A percentile compares a stretch with the other conserved stretches of the same genome.
These are phyloP conservation scores for Rutilus rutilus DNA, from an alignment of 2,113 vertebrate genomes.

Conservation along the genomic window DNA sequence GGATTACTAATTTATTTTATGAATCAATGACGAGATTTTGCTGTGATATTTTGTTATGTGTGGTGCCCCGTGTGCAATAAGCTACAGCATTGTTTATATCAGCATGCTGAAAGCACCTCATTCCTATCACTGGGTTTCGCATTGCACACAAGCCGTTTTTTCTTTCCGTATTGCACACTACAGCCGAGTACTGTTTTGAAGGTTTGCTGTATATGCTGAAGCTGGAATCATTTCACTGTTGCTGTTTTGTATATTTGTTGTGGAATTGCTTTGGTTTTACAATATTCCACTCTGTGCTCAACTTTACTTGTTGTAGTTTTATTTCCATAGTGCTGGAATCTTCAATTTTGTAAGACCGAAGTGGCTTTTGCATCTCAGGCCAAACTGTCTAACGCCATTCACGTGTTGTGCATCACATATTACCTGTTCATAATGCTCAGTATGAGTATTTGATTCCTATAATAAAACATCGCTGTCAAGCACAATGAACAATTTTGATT, in stretches of 20 bases:
- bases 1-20: neutral
- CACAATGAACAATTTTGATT: neutral
- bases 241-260: conserved; percentile 18
- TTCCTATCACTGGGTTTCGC: conserved; percentile 36
- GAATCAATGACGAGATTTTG: neutral
- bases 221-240: conserved; percentile 36
- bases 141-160: neutral
- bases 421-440: conserved; percentile 26
- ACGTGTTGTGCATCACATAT: neutral
- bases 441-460: conserved; percentile 31
- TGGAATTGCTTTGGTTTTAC: neutral
- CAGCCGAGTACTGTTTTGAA: conserved; percentile 6
- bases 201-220: neutral
- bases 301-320: neutral
- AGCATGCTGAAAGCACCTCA: conserved; percentile 10
- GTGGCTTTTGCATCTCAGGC: conserved; percentile 30
- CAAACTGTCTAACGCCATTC: conserved; percentile 15
- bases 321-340: conserved; percentile 40
- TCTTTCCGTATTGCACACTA: neutral
- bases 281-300: neutral
- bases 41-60: conserved; percentile 8
- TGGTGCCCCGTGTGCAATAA: conserved; percentile 38
- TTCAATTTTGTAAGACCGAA: neutral
- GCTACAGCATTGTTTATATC: conserved; percentile 43
- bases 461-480: conserved; percentile 30